Evolutionary conservation across 2,888 invertebrate species (phyloP), one percentile per base, ranked within the genome.

Genomic region (Aphidius colemani): DNA sequence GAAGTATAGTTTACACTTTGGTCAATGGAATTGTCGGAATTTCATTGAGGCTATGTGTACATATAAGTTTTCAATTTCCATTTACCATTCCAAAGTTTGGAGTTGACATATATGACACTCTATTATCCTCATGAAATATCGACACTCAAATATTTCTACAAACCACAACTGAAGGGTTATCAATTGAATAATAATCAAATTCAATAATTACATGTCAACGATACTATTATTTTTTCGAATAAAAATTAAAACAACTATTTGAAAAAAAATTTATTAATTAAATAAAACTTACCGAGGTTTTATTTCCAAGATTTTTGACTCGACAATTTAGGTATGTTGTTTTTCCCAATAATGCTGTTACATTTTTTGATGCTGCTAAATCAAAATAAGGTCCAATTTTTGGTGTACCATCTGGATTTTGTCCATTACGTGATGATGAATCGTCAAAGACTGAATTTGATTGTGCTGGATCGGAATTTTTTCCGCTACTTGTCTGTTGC

Each of bases 241-340:
- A 40, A 9, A 7, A 49, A 59, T 9, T 41, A 55, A 13, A 40
- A 49, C 41, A 53, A n/a, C 6, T 45, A 8, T 13, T 58, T 50
- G 2, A 30, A 18, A n/a, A n/a, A n/a, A n/a, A n/a, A n/a, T n/a
- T n/a, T n/a, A n/a, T n/a, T 18, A 18, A 18, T 18, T 18, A 18
- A 18, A 18, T 18, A 43, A 1, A 58, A 86, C 91, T 90, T 78
- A 95, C 94, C 84, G 67, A 67, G 18, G 95, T 94, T 85, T 93
- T 92, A 85, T 95, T 95, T 71, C 93, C 93, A 81, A 95, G 86
- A 85, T 94, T 94, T 85, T 94, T 94, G 70, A 95, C 94, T 67
- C 93, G 88, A 83, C 95, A 95, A 81, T 91, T 94, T 72, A 95
- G 86, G 79, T 94, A 94, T 57, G 95, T 94, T 46, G 94, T 95